phyloP scores from a whole-genome alignment of 2,888 invertebrate genomes.

The Eugnorisma glareosa region DNA sequence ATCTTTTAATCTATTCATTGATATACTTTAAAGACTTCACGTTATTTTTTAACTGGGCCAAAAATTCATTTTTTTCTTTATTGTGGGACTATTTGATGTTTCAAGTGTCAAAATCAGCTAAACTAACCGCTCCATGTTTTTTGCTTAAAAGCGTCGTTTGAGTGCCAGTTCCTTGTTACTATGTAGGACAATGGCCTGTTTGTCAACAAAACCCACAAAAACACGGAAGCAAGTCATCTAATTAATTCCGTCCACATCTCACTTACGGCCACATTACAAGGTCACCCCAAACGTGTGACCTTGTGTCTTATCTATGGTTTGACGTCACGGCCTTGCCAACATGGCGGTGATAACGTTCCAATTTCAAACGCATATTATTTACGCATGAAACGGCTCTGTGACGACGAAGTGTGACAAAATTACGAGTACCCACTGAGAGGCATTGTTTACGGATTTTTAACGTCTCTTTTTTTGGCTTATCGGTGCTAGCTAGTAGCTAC shows the following conservation, averaged over 20 bases:
- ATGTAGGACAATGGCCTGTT: background rate
- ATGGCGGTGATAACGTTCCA: constrained; percentile 56
- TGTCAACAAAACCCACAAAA: constrained; percentile 35
- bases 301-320: constrained; percentile 57
- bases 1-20: too few relatives aligned
- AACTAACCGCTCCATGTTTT: background rate
- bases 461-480: background rate
- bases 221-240: constrained; percentile 36
- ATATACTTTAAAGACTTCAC: too few relatives aligned
- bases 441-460: constrained; percentile 8
- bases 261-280: constrained; percentile 27
- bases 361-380: constrained; percentile 58
- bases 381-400: constrained; percentile 31
- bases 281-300: constrained; percentile 43
- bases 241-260: constrained; percentile 41
- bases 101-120: background rate
- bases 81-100: background rate
- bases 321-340: constrained; percentile 51
- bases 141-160: background rate
- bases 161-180: background rate
- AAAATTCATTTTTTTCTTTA: background rate
- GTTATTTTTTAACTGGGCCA: background rate
- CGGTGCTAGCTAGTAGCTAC: background rate
- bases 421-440: background rate
- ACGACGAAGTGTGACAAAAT: constrained; percentile 32